phyloP scores from a whole-genome alignment of 1,140 invertebrate species.

The Drosophila micromelanica region DNA sequence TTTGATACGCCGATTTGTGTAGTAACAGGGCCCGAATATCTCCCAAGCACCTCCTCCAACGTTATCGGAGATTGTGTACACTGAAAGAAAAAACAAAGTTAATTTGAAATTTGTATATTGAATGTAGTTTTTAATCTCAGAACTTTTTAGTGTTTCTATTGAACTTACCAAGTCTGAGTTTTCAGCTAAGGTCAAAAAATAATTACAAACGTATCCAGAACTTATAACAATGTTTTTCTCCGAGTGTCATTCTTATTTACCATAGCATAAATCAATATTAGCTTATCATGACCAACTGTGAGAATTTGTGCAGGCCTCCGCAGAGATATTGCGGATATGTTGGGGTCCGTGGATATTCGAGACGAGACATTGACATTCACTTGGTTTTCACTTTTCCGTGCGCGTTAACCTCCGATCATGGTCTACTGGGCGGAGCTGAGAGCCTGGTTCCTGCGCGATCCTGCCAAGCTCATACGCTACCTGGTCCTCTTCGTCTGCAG shows the following conservation, averaged over 20 bases:
- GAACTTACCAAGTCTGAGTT: too few species aligned
- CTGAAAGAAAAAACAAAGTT: not conserved
- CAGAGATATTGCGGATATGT: constrained; percentile 34
- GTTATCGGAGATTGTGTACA: constrained; percentile 34
- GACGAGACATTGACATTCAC: constrained; percentile 43
- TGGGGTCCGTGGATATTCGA: constrained; percentile 24
- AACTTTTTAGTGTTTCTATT: too few species aligned
- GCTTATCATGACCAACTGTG: constrained; percentile 70
- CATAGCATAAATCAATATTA: constrained; percentile 73
- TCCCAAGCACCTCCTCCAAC: constrained; percentile 4
- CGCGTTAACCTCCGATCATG: constrained; percentile 44
- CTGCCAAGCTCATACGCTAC: constrained; percentile 79
- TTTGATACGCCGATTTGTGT: constrained; percentile 37
- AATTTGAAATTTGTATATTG: too few species aligned
- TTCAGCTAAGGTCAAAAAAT: too few species aligned
- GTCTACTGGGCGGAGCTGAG: constrained; percentile 76
- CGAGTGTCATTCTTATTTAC: not conserved
- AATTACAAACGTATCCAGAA: too few species aligned
- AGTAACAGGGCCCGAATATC: constrained; percentile 22
- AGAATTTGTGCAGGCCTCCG: constrained; percentile 54
- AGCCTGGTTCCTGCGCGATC: constrained; percentile 74
- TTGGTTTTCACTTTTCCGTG: constrained; percentile 57
- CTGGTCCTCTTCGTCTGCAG: constrained; percentile 75
- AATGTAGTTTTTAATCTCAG: too few species aligned
- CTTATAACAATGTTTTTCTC: not conserved